A percentile compares a stretch with the other conserved stretches of the same genome.
These are phyloP conservation scores for Sebastes iracundus DNA, from an alignment of 2,797 vertebrate species.

Conservation along the genomic window DNA sequence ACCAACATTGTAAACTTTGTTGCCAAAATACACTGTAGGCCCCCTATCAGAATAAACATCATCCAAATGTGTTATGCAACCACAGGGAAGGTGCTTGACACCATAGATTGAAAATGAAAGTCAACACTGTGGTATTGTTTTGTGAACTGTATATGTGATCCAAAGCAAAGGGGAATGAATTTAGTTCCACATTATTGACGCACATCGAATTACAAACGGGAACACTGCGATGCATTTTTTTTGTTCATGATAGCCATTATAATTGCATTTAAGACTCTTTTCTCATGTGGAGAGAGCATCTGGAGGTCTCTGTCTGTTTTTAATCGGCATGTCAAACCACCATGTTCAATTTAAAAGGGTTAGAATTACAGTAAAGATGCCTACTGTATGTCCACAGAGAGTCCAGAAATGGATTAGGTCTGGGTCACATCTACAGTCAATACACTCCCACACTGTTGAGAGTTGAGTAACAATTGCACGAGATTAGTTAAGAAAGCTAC, in stretches of 20 bases:
- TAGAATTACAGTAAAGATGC: neutral
- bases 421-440: neutral
- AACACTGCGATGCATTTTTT: neutral
- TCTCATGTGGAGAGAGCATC: neutral
- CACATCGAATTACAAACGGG: neutral
- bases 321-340: neutral
- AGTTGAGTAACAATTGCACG: neutral
- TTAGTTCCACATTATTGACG: neutral
- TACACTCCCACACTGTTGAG: neutral
- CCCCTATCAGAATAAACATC: slow-evolving; percentile 23
- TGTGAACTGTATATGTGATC: neutral
- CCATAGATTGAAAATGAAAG: neutral
- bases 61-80: slow-evolving; percentile 34
- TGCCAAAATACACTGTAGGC: slow-evolving; percentile 68
- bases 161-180: neutral
- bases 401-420: neutral
- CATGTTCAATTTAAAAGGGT: neutral
- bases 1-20: slow-evolving; percentile 58
- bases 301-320: neutral
- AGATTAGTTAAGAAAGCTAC: neutral
- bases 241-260: too few species aligned
- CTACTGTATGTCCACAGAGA: neutral
- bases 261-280: neutral
- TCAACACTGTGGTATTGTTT: neutral
- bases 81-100: neutral